Evolutionary conservation across 2,888 invertebrate species (phyloP).

Genomic region (Diachrysia chrysitis): DNA sequence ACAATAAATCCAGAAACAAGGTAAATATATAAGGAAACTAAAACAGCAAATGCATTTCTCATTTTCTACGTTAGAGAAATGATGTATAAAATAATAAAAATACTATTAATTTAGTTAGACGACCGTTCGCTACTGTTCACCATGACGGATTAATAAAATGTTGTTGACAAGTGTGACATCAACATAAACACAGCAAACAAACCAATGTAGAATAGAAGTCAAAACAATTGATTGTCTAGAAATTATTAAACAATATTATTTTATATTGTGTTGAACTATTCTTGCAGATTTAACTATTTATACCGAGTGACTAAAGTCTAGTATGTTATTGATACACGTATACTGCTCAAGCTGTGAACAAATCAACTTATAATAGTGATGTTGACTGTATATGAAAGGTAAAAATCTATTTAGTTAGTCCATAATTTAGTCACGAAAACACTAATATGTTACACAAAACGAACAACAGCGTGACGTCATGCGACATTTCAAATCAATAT

Average conservation of each 20-base stretch:
- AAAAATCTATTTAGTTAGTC: no score
- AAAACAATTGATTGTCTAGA: conserved; percentile 40
- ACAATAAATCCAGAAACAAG: conserved; percentile 71
- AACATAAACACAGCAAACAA: conserved; percentile 20
- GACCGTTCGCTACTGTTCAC: conserved; percentile 11
- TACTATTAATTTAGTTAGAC: conserved; percentile 17
- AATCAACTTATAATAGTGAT: neutral
- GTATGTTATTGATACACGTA: neutral
- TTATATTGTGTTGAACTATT: conserved; percentile 10
- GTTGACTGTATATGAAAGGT: no score
- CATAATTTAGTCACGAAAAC: no score
- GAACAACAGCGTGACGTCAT: no score
- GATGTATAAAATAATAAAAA: conserved; percentile 37
- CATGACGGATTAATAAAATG: conserved; percentile 23
- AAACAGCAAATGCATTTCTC: conserved; percentile 71
- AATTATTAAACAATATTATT: conserved; percentile 27
- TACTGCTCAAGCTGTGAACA: neutral
- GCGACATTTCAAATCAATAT: no score
- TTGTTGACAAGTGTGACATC: conserved; percentile 29
- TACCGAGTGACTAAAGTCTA: neutral
- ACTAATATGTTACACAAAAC: no score
- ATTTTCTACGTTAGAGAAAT: conserved; percentile 62
- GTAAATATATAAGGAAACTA: conserved; percentile 72
- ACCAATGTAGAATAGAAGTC: conserved; percentile 23
- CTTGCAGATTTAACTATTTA: neutral